phyloP scores from a whole-genome alignment of 2,797 vertebrate genomes.

The Adelosebastes latens region DNA sequence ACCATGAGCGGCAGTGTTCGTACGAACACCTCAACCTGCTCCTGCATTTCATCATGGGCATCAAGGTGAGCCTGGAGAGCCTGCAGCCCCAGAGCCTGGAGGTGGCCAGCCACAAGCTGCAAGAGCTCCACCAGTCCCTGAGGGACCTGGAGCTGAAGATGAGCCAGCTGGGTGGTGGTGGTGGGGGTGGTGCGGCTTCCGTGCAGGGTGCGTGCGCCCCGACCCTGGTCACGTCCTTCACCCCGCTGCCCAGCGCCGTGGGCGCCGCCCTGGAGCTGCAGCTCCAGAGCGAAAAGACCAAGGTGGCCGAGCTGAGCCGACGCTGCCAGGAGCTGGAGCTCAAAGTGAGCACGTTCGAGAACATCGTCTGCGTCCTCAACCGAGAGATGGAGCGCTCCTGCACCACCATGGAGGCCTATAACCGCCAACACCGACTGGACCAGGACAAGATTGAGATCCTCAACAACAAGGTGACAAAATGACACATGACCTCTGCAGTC shows the following conservation, averaged over 20 bases:
- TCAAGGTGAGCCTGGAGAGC: slow-evolving; percentile 87
- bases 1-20: slow-evolving; percentile 89
- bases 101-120: slow-evolving; percentile 83
- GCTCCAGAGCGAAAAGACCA: slow-evolving; percentile 83
- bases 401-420: slow-evolving; percentile 89
- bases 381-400: slow-evolving; percentile 92
- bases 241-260: slow-evolving; percentile 77
- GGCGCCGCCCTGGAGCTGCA: slow-evolving; percentile 82
- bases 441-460: slow-evolving; percentile 95
- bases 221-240: slow-evolving; percentile 77
- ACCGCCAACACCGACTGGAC: slow-evolving; percentile 91
- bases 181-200: slow-evolving; percentile 48
- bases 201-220: slow-evolving; percentile 81
- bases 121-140: slow-evolving; percentile 85
- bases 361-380: slow-evolving; percentile 96
- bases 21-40: slow-evolving; percentile 92
- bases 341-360: slow-evolving; percentile 93
- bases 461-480: slow-evolving; percentile 87
- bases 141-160: slow-evolving; percentile 84
- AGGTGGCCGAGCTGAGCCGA: slow-evolving; percentile 83
- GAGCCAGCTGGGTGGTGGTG: slow-evolving; percentile 74
- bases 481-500: not conserved
- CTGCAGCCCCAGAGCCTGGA: slow-evolving; percentile 86
- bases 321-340: slow-evolving; percentile 90
- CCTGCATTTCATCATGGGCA: slow-evolving; percentile 89